Evolutionary conservation across 2,797 vertebrate species (phyloP).

Genomic region (Mycteria americana): DNA sequence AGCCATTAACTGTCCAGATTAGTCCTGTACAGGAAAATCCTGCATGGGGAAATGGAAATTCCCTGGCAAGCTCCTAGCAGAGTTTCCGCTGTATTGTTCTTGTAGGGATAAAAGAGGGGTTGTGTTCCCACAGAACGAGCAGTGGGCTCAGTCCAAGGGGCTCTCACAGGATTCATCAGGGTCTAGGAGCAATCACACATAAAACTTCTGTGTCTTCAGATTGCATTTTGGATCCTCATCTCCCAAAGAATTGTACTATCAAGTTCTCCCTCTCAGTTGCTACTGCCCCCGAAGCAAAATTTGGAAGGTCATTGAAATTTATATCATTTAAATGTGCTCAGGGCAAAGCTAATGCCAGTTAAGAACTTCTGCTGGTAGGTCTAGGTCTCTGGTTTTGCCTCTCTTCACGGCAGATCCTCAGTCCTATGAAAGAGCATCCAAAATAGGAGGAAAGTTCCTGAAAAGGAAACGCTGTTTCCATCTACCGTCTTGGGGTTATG

Average conservation of each 20-base stretch:
- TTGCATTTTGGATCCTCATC: neutral
- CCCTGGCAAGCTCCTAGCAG: neutral
- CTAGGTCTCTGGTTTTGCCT: neutral
- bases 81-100: conserved; percentile 7
- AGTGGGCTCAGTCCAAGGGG: neutral
- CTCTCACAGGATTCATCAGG: neutral
- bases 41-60: conserved; percentile 29
- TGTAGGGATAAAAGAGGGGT: neutral
- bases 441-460: neutral
- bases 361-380: neutral
- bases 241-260: neutral
- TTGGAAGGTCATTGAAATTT: neutral
- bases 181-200: neutral
- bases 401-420: neutral
- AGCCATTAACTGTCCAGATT: conserved; percentile 6
- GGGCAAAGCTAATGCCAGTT: neutral
- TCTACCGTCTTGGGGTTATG: neutral
- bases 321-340: neutral
- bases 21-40: conserved; percentile 31
- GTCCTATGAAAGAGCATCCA: neutral
- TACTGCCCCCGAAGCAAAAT: neutral
- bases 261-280: neutral
- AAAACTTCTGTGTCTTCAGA: neutral
- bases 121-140: neutral
- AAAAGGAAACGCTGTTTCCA: neutral